A percentile compares a stretch with the other conserved stretches of the same genome.
Evolutionary conservation across 2,888 invertebrate species (phyloP).

Genomic region (Eucriotettix oculatus): DNA sequence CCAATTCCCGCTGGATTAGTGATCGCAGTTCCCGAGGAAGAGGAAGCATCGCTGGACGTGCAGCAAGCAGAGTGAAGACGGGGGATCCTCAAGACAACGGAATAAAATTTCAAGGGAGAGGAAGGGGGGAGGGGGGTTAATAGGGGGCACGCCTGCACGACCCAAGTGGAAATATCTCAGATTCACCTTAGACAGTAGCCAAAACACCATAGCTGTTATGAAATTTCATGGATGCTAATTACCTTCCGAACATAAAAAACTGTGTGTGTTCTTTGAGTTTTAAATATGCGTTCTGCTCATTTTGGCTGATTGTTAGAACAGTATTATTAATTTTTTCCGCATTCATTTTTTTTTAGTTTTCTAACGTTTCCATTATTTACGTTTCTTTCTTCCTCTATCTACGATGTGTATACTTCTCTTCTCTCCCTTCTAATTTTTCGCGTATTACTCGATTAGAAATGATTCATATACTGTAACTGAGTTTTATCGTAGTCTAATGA

Average conservation of each 20-base stretch:
- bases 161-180: slow-evolving; percentile 10
- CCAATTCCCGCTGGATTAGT: too few species aligned
- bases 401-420: too few species aligned
- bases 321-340: slow-evolving; percentile 7
- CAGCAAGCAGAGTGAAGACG: background rate
- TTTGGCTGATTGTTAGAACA: slow-evolving; percentile 3
- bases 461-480: background rate
- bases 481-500: slow-evolving; percentile 3
- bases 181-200: slow-evolving; percentile 1
- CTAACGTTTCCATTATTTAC: too few species aligned
- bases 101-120: background rate
- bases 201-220: slow-evolving; percentile 16
- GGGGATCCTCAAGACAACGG: background rate
- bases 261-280: background rate
- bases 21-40: background rate
- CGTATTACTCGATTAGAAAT: background rate
- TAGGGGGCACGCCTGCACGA: background rate
- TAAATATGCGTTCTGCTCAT: background rate
- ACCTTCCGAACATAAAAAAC: background rate
- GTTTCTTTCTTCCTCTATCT: too few species aligned
- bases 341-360: slow-evolving; percentile 1
- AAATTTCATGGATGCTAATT: slow-evolving; percentile 20
- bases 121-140: background rate
- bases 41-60: background rate
- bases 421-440: too few species aligned